These are phyloP conservation scores for Syngnathus floridae DNA, from an alignment of 2,113 vertebrate species.

Conservation along the genomic window DNA sequence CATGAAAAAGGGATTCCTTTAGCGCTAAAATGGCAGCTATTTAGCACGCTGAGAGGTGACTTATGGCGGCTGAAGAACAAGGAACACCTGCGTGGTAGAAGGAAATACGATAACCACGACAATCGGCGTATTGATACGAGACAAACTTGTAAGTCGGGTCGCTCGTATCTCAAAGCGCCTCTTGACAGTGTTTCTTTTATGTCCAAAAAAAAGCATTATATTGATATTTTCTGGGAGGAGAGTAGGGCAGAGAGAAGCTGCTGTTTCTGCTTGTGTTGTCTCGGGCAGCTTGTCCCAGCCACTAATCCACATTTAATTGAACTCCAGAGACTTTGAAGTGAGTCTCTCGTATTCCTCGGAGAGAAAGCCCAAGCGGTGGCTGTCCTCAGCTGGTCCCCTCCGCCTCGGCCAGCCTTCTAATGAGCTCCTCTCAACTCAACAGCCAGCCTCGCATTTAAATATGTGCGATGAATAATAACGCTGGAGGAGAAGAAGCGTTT, in stretches of 20 bases:
- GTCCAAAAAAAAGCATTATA: no score
- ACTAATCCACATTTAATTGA: constrained; percentile 99
- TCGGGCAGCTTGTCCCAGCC: constrained; percentile 41
- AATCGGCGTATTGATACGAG: no score
- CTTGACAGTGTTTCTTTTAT: no score
- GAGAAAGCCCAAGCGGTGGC: constrained; percentile 44
- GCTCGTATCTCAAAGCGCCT: no score
- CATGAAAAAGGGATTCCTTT: constrained; percentile 73
- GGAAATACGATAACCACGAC: no score
- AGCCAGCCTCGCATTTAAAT: constrained; percentile 55
- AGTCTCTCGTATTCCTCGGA: constrained; percentile 67
- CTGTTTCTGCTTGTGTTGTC: not conserved
- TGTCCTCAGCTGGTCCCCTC: constrained; percentile 72
- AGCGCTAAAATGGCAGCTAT: constrained; percentile 63
- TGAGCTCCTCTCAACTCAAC: constrained; percentile 63
- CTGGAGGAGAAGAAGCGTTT: constrained; percentile 11
- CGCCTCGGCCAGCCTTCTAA: constrained; percentile 51
- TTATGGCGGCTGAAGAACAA: constrained; percentile 30
- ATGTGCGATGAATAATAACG: constrained; percentile 65
- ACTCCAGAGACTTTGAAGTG: constrained; percentile 99
- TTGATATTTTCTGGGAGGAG: not conserved
- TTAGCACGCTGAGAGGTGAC: constrained; percentile 66
- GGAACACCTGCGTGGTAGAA: not conserved
- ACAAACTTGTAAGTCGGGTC: no score
- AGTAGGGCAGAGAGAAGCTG: not conserved